Conservation (phyloP, 2,888 invertebrate genomes). For the Ganaspis brasiliensis region DNA sequence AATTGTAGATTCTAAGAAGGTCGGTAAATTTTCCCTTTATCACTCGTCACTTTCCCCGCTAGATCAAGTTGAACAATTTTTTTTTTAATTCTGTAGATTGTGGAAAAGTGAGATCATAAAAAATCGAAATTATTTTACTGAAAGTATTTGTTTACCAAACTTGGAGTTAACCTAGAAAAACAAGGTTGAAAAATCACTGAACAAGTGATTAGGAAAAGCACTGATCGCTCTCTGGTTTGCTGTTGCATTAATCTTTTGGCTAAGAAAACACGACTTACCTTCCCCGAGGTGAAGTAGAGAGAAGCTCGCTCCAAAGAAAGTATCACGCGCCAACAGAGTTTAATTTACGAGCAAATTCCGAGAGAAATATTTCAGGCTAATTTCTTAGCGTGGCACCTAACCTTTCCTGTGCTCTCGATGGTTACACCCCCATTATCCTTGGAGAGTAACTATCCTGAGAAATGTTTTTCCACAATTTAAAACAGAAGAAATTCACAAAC, state of each 20-base stretch:
- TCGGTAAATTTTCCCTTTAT: background rate
- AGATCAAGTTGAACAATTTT: too few relatives aligned
- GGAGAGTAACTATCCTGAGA: background rate
- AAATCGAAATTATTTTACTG: too few relatives aligned
- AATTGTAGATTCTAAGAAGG: background rate
- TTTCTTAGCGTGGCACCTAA: conserved; percentile 65
- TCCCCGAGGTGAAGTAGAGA: background rate
- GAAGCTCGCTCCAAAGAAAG: conserved; percentile 49
- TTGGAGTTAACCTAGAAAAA: background rate
- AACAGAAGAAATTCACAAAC: background rate
- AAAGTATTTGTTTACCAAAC: too few relatives aligned
- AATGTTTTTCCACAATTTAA: background rate
- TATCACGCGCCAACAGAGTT: conserved; percentile 69
- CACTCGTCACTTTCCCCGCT: background rate
- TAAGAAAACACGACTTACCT: conserved; percentile 19
- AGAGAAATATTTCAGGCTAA: conserved; percentile 72
- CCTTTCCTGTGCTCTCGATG: conserved; percentile 12
- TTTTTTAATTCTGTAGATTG: too few relatives aligned
- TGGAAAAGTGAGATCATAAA: too few relatives aligned
- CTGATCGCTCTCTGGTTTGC: conserved; percentile 18
- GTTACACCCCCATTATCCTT: conserved; percentile 12
- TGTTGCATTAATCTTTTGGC: conserved; percentile 28
- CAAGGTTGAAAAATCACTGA: background rate
- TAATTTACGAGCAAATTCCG: conserved; percentile 72
- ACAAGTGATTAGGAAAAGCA: conserved; percentile 12